Base-by-base conservation (phyloP, 2,113 vertebrate species). In the Sorex araneus region DNA sequence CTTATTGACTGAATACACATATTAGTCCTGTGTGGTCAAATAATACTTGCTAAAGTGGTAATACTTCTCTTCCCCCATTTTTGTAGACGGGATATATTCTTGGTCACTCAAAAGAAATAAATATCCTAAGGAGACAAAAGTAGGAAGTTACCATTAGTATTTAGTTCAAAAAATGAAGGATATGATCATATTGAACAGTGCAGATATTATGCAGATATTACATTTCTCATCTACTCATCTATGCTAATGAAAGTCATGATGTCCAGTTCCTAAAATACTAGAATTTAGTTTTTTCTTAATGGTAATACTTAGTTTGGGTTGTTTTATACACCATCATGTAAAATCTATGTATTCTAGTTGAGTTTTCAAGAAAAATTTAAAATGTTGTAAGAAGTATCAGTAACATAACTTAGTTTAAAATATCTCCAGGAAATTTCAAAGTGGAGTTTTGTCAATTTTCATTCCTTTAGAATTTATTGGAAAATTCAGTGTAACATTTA, bases 51-150 rank as follows among this genome's bases (percentile, higher is more conserved):
- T 78, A 32, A 91, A 87, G 91, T 82, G 43, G 13, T 54, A 67
- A 60, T 36, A 63, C 12, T 71, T 95, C 9, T 50, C 21, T 81
- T 54, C 86, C 47, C 23, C 47, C 25, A 28, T 54, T 60, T 76
- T 75, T 69, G 3, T 82, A 77, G 73, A 27, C 73, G 30, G 9
- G 11, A 27, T 78, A 8, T 54, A 81, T 23, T 19, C 36, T 50
- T 28, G 11, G 4, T 74, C 69, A 87, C 40, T 78, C 78, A 32
- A 67, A 89, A 83, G 30, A 89, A 89, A 80, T 47, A 3, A 87
- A 70, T 94, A 86, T n/a, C 82, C 27, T 70, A 76, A 77, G 57
- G 27, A 84, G 83, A 74, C 75, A 34, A 89, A 88, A 83, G 69
- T 25, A n/a, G 27, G 43, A 76, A 75, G 45, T 87, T 73, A 78